These are phyloP conservation scores for Coreoperca whiteheadi DNA, from an alignment of 2,113 vertebrate species.

Conservation along the genomic window DNA sequence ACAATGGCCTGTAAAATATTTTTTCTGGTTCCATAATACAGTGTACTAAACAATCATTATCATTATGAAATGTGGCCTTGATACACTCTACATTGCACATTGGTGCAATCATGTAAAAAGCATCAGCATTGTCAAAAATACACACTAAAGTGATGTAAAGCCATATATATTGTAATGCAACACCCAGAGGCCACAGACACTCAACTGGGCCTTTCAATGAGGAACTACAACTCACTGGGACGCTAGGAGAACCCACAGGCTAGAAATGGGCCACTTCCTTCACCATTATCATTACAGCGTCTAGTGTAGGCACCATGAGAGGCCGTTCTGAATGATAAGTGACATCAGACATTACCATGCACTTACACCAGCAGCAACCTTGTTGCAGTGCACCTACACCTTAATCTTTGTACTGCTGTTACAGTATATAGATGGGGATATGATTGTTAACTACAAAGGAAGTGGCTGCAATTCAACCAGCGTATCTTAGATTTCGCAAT, in stretches of 20 bases:
- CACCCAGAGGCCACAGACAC: constrained; percentile 47
- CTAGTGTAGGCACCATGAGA: constrained; percentile 35
- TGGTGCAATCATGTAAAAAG: constrained; percentile 56
- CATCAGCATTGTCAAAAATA: constrained; percentile 49
- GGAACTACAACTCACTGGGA: constrained; percentile 51
- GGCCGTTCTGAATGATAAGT: constrained; percentile 38
- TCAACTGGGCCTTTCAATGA: constrained; percentile 43
- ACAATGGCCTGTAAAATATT: constrained; percentile 30
- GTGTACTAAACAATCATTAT: constrained; percentile 23
- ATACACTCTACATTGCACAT: constrained; percentile 19
- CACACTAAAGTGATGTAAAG: constrained; percentile 49
- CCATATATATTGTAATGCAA: constrained; percentile 49
- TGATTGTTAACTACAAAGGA: constrained; percentile 6
- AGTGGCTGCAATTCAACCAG: neutral
- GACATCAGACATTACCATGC: constrained; percentile 18
- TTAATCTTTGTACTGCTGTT: constrained; percentile 24
- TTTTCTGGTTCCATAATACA: constrained; percentile 13
- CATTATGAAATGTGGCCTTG: constrained; percentile 31
- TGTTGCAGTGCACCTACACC: constrained; percentile 1
- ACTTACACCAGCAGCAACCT: constrained; percentile 31
- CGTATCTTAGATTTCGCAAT: neutral
- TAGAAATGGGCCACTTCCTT: constrained; percentile 69
- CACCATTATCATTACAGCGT: constrained; percentile 51
- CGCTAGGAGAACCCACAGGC: constrained; percentile 30
- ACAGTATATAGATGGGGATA: constrained; percentile 20